phyloP scores from a whole-genome alignment of 2,797 vertebrate genomes.

The Arrhamphus sclerolepis region DNA sequence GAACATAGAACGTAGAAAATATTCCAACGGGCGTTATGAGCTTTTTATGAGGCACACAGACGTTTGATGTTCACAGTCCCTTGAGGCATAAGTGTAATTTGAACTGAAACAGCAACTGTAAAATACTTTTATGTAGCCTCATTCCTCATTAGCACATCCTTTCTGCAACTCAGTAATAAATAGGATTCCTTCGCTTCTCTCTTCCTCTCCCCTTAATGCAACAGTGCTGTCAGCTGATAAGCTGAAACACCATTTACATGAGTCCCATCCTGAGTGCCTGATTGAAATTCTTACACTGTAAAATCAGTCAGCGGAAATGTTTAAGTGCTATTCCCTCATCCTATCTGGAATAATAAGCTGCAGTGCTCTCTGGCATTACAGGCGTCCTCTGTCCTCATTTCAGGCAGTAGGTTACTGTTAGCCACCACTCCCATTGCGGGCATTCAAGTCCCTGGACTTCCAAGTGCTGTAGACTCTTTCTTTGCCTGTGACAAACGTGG shows the following conservation, averaged over 20 bases:
- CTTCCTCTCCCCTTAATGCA: conserved; percentile 30
- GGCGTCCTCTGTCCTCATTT: conserved; percentile 46
- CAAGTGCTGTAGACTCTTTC: conserved; percentile 20
- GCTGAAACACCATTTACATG: conserved; percentile 52
- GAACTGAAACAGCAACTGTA: conserved; percentile 58
- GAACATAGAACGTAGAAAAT: conserved; percentile 31
- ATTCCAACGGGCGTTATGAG: conserved; percentile 39
- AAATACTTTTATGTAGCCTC: conserved; percentile 61
- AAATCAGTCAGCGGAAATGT: conserved; percentile 66
- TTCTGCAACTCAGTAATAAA: conserved; percentile 54
- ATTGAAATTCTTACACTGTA: conserved; percentile 68
- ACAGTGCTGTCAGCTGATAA: conserved; percentile 39
- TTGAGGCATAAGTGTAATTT: conserved; percentile 60
- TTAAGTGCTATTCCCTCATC: conserved; percentile 64
- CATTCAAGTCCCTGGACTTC: conserved; percentile 32
- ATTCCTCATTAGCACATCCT: conserved; percentile 62
- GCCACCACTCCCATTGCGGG: conserved; percentile 21
- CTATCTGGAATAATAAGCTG: conserved; percentile 65
- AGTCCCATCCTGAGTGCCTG: conserved; percentile 51
- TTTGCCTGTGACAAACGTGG: conserved; percentile 43
- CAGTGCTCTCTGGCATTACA: conserved; percentile 44
- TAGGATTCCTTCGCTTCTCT: conserved; percentile 37
- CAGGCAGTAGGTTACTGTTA: conserved; percentile 31
- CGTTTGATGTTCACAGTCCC: conserved; percentile 60
- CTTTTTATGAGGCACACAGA: conserved; percentile 50